phyloP scores from a whole-genome alignment of 1,140 invertebrate genomes.

The Hylyphantes graminicola region DNA sequence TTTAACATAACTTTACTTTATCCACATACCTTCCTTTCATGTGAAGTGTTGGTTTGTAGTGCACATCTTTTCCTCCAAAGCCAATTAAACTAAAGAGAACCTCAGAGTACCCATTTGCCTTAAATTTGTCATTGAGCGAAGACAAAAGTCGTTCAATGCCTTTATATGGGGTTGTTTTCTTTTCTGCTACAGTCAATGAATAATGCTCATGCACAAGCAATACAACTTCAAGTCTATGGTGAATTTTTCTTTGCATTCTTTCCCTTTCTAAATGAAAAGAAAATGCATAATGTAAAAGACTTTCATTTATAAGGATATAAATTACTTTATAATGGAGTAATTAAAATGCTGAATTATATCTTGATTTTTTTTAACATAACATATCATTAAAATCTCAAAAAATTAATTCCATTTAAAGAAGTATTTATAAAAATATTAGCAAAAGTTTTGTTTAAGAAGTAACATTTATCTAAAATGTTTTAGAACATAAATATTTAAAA shows the following conservation, averaged over 20 bases:
- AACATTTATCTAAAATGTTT: no score
- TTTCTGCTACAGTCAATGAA: not conserved
- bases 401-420: no score
- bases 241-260: not conserved
- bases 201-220: slow-evolving; percentile 39
- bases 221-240: slow-evolving; percentile 44
- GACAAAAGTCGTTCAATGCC: slow-evolving; percentile 31
- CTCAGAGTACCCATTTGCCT: slow-evolving; percentile 29
- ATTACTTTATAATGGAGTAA: not conserved
- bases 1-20: not conserved
- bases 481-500: no score
- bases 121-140: slow-evolving; percentile 31
- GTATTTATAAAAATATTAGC: no score
- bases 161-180: slow-evolving; percentile 3
- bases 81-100: slow-evolving; percentile 38
- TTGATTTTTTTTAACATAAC: not conserved
- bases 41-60: slow-evolving; percentile 28
- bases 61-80: slow-evolving; percentile 34
- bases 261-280: not conserved
- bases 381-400: not conserved
- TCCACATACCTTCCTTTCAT: slow-evolving; percentile 12
- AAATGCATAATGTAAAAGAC: not conserved
- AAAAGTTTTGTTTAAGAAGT: no score
- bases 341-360: not conserved
- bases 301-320: not conserved